Conservation (phyloP, 2,888 invertebrate genomes). For the Drosophila vallismaia region DNA sequence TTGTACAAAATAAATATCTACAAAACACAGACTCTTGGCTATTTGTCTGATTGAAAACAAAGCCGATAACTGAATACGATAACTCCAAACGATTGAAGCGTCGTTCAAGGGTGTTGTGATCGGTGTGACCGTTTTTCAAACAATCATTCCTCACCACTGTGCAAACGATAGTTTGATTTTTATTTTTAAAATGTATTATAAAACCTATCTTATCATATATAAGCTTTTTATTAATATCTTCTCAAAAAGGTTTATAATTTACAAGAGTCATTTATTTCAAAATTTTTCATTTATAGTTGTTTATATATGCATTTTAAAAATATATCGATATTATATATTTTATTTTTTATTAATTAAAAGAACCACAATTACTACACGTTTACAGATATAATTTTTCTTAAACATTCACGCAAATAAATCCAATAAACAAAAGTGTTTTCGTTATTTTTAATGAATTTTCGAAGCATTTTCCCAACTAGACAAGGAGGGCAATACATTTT, state of each 20-base stretch:
- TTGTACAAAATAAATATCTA: neutral
- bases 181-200: neutral
- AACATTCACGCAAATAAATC: neutral
- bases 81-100: neutral
- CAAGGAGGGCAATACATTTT: neutral
- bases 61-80: neutral
- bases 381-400: neutral
- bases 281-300: too few species aligned
- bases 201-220: neutral
- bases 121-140: neutral
- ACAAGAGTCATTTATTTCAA: too few species aligned
- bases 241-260: neutral
- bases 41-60: slow-evolving; percentile 2
- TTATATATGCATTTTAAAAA: too few species aligned
- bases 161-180: neutral
- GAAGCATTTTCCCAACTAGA: neutral
- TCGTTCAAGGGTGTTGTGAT: neutral
- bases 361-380: neutral
- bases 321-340: too few species aligned
- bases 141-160: neutral
- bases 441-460: neutral
- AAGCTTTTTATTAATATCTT: neutral
- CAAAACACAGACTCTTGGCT: neutral
- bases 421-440: neutral
- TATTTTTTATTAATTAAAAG: neutral